Evolutionary conservation across 30 jellyfish, hydroid and myxozoan species (phyloP).

Genomic region (Pelagia noctiluca): DNA sequence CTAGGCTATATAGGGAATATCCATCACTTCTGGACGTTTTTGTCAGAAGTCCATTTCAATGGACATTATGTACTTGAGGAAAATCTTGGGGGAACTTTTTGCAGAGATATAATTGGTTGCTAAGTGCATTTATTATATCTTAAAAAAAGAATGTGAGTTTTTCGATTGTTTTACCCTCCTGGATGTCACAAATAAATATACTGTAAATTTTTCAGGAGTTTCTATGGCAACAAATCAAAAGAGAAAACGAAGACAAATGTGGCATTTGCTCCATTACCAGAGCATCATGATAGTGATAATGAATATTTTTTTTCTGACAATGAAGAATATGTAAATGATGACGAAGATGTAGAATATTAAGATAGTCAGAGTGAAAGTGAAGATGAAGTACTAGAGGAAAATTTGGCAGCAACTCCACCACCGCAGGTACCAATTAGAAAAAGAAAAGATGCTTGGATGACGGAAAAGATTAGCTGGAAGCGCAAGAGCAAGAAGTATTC

Average conservation of each 20-base stretch:
- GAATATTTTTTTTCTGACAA: not conserved
- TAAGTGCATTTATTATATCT: not conserved
- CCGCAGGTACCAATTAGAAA: too few relatives aligned
- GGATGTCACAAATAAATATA: not conserved
- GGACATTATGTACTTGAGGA: not conserved
- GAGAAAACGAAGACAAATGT: not conserved
- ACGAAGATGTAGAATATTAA: not conserved
- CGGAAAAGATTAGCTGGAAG: too few relatives aligned
- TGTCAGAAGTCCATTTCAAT: not conserved
- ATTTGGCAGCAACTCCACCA: not conserved
- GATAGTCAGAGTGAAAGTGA: constrained; percentile 5
- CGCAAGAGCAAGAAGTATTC: too few relatives aligned
- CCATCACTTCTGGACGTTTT: constrained; percentile 1
- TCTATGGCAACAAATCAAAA: not conserved
- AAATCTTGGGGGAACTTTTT: not conserved
- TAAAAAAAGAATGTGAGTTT: not conserved
- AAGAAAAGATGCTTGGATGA: too few relatives aligned
- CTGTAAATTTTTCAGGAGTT: not conserved
- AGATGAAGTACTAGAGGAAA: not conserved
- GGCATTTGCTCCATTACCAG: constrained; percentile 4
- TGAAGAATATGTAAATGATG: not conserved
- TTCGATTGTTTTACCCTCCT: not conserved
- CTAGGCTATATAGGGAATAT: not conserved
- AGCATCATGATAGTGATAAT: not conserved
- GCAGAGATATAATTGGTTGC: constrained; percentile 5